These are phyloP conservation scores for Pavo muticus DNA, from an alignment of 2,113 vertebrate genomes.

Conservation along the genomic window DNA sequence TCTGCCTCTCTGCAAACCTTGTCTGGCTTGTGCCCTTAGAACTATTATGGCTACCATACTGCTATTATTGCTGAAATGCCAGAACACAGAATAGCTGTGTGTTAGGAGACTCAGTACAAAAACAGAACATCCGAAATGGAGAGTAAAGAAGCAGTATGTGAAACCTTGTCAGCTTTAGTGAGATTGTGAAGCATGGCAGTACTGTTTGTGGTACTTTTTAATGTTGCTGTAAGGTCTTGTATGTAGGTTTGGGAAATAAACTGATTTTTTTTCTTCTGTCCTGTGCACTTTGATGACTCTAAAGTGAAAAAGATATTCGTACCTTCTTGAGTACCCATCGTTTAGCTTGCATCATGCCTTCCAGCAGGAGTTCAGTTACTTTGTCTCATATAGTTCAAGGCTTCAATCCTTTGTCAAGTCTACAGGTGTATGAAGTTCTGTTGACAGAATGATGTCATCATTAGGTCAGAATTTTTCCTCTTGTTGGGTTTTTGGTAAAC, in stretches of 20 bases:
- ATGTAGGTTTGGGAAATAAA: background rate
- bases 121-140: background rate
- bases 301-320: background rate
- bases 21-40: slow-evolving; percentile 29
- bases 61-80: background rate
- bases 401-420: background rate
- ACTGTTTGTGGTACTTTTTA: background rate
- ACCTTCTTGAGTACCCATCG: background rate
- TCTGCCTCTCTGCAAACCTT: slow-evolving; percentile 40
- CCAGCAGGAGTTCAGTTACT: background rate
- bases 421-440: background rate
- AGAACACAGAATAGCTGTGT: background rate
- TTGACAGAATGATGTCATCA: background rate
- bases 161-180: background rate
- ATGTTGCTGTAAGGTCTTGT: background rate
- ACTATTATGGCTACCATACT: background rate
- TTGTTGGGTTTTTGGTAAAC: background rate
- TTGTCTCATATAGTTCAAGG: background rate
- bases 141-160: background rate
- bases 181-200: background rate
- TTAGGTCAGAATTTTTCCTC: background rate
- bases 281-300: background rate
- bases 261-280: background rate
- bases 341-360: background rate
- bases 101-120: background rate